Base-by-base conservation (phyloP, 2,797 vertebrate species). In the Austrolebias charrua region DNA sequence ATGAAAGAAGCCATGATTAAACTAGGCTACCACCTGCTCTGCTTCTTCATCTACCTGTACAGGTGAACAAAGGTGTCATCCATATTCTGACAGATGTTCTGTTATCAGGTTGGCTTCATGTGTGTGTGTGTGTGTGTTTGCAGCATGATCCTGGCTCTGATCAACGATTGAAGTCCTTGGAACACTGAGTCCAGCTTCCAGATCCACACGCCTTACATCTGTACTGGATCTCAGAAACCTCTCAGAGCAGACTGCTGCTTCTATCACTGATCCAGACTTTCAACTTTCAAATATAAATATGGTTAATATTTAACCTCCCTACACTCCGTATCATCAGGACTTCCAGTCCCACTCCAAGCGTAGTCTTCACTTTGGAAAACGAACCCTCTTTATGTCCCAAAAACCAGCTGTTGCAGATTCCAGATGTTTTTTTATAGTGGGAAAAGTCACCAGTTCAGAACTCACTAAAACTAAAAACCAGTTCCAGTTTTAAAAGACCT, bases 1-100 rank as follows among this genome's bases (percentile, higher is more conserved):
- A 99, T 98, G 97, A 98, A 99, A 74, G 97, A 98, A 83, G 94
- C 96, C 78, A 98, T 99, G 97, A 95, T 98, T 79, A 99, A 99
- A 82, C 92, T 99, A 48, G 97, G 97, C n/a, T 99, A 98, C 90
- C 95, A 99, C 79, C 92, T 99, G 74, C 95, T 99, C 56, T 98
- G 97, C 88, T 99, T 99, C 91, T 99, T 99, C 86, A 98, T 99
- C 85, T 99, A 99, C 78, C 89, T 99, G 82, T 99, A 99, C 86
- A 99, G 97, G 98, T 99, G 76, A 90, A 38, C 1, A 9, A 2
- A 38, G 4, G 7, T 38, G 35, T 38, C 2, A 9, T 38, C 8
- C 35, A 10, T 9, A 8, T 2, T 38, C 35, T 38, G 35, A 10
- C 35, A 38, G 35, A 8, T 38, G 7, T 38, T 9, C 35, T 90